A percentile compares a stretch with the other conserved stretches of the same genome.
Conservation (phyloP, 2,888 invertebrate species). For the Meta bourneti region DNA sequence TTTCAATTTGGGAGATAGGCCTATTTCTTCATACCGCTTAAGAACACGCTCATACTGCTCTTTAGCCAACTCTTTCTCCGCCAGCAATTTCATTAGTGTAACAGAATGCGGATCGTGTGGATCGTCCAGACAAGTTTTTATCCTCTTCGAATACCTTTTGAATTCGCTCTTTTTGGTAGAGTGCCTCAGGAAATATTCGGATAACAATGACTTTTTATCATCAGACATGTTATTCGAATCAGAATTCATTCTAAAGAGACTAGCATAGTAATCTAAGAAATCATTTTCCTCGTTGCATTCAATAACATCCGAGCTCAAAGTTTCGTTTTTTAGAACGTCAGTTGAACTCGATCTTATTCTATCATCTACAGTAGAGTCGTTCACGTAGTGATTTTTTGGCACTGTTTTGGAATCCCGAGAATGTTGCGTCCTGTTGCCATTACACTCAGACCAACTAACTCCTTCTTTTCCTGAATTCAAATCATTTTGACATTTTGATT, state of each 20-base stretch:
- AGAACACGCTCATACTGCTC: conserved; percentile 39
- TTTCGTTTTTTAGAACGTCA: background rate
- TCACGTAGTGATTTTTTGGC: conserved; percentile 12
- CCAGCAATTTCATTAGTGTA: conserved; percentile 39
- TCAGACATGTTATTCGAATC: background rate
- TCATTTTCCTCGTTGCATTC: conserved; percentile 16
- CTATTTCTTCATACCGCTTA: background rate
- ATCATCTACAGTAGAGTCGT: conserved; percentile 1
- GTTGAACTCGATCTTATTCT: background rate
- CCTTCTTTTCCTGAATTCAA: background rate
- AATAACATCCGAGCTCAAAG: background rate
- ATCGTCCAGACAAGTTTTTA: conserved; percentile 61
- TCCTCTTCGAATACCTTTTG: conserved; percentile 33
- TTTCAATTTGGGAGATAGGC: conserved; percentile 39
- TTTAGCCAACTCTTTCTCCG: conserved; percentile 40
- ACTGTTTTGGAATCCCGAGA: conserved; percentile 1
- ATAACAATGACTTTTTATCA: background rate
- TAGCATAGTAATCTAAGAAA: conserved; percentile 31
- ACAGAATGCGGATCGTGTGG: conserved; percentile 48
- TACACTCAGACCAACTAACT: conserved; percentile 2
- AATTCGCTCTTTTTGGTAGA: conserved; percentile 31
- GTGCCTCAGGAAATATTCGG: conserved; percentile 9
- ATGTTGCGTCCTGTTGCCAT: conserved; percentile 14
- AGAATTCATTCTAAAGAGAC: conserved; percentile 28
- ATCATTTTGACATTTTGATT: conserved; percentile 8